phyloP scores from a whole-genome alignment of 1,140 invertebrate genomes.

The Macrotrachela quadricornifera region DNA sequence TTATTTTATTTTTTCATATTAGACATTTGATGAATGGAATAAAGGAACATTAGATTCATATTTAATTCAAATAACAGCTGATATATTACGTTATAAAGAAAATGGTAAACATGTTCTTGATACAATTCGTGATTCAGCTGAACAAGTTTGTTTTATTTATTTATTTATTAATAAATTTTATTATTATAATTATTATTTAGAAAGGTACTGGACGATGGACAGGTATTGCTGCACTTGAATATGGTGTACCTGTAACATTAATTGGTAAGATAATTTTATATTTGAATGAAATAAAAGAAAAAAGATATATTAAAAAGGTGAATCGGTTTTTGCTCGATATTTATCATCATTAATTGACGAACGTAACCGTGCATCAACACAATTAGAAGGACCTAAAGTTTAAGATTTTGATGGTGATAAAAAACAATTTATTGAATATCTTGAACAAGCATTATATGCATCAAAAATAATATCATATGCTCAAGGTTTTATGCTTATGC shows the following conservation, averaged over 20 bases:
- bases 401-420: slow-evolving; percentile 43
- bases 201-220: slow-evolving; percentile 99
- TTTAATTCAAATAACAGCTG: slow-evolving; percentile 86
- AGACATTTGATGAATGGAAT: slow-evolving; percentile 82
- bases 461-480: slow-evolving; percentile 97
- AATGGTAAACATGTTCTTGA: slow-evolving; percentile 53
- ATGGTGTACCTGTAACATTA: slow-evolving; percentile 84
- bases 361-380: slow-evolving; percentile 52
- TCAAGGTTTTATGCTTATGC: slow-evolving; percentile 93
- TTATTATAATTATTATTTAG: slow-evolving; percentile 11
- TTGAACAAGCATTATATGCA: slow-evolving; percentile 66
- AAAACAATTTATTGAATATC: slow-evolving; percentile 52
- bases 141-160: slow-evolving; percentile 39
- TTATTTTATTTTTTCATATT: slow-evolving; percentile 10
- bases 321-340: slow-evolving; percentile 87
- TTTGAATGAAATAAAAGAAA: no score
- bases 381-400: slow-evolving; percentile 45
- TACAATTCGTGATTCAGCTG: slow-evolving; percentile 80
- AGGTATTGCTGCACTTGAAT: slow-evolving; percentile 78
- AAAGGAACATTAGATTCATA: slow-evolving; percentile 85
- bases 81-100: slow-evolving; percentile 85
- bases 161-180: slow-evolving; percentile 3
- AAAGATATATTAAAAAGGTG: no score
- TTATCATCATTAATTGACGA: slow-evolving; percentile 67
- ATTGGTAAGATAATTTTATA: slow-evolving; percentile 43